Conservation (phyloP, 2,888 invertebrate genomes). For the Aporophyla lueneburgensis region DNA sequence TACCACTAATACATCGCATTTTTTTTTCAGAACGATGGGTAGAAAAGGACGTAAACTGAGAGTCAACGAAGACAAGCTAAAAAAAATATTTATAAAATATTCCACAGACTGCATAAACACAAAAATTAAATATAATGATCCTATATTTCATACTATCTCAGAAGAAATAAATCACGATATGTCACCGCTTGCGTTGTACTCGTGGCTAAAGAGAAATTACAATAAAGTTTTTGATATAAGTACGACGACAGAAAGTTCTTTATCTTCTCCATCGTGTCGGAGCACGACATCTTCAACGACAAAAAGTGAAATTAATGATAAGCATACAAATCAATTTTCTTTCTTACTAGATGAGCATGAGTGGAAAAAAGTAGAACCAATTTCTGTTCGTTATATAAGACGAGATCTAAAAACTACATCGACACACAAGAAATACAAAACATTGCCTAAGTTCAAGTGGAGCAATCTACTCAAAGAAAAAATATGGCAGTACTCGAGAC, state of each 20-base stretch:
- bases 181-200: constrained; percentile 39
- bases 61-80: constrained; percentile 38
- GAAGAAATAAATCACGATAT: constrained; percentile 36
- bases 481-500: constrained; percentile 29
- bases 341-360: constrained; percentile 40
- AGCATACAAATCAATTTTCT: constrained; percentile 41
- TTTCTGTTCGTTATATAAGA: constrained; percentile 32
- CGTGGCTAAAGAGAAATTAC: constrained; percentile 37
- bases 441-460: constrained; percentile 41
- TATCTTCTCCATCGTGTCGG: constrained; percentile 41
- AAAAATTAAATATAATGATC: constrained; percentile 48
- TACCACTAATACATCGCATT: constrained; percentile 46
- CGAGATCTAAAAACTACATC: constrained; percentile 32
- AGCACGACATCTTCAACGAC: constrained; percentile 39
- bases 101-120: constrained; percentile 37
- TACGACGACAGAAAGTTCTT: constrained; percentile 35
- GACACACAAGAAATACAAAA: constrained; percentile 36
- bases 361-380: constrained; percentile 39
- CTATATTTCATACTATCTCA: constrained; percentile 42
- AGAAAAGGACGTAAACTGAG: constrained; percentile 42
- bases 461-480: constrained; percentile 26
- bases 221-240: constrained; percentile 32
- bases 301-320: constrained; percentile 39
- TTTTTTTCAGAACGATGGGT: constrained; percentile 44
- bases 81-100: constrained; percentile 41